These are phyloP conservation scores for Cottoperca gobio DNA, from an alignment of 2,797 vertebrate species.

Conservation along the genomic window DNA sequence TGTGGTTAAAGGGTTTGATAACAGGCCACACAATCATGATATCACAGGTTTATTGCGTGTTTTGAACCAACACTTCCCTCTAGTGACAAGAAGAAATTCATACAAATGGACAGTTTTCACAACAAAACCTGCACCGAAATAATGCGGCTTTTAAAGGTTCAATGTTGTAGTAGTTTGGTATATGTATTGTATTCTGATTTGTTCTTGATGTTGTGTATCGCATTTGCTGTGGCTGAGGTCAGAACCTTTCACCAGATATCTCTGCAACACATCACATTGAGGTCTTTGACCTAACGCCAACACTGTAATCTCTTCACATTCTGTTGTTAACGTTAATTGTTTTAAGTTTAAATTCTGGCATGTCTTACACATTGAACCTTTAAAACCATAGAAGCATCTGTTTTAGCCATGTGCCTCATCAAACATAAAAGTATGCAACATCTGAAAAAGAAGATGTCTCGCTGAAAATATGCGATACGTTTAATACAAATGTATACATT, in stretches of 20 bases:
- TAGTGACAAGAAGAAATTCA: slow-evolving; percentile 64
- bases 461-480: not conserved
- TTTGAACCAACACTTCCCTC: slow-evolving; percentile 74
- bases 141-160: slow-evolving; percentile 31
- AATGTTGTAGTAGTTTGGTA: too few species aligned
- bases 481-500: slow-evolving; percentile 22
- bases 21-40: slow-evolving; percentile 22
- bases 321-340: too few species aligned
- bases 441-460: slow-evolving; percentile 14
- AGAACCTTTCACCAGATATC: too few species aligned
- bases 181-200: too few species aligned
- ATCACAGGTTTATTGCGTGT: slow-evolving; percentile 46
- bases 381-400: slow-evolving; percentile 41
- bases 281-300: too few species aligned
- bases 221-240: too few species aligned
- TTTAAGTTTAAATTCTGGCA: too few species aligned
- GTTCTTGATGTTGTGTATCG: too few species aligned
- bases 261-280: too few species aligned
- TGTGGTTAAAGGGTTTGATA: slow-evolving; percentile 24
- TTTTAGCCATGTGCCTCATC: not conserved
- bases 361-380: too few species aligned
- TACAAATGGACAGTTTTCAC: slow-evolving; percentile 28
- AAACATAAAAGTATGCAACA: slow-evolving; percentile 22
- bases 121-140: slow-evolving; percentile 31
- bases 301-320: too few species aligned